Conservation (phyloP, 2,797 vertebrate genomes). For the Eulemur mongoz region DNA sequence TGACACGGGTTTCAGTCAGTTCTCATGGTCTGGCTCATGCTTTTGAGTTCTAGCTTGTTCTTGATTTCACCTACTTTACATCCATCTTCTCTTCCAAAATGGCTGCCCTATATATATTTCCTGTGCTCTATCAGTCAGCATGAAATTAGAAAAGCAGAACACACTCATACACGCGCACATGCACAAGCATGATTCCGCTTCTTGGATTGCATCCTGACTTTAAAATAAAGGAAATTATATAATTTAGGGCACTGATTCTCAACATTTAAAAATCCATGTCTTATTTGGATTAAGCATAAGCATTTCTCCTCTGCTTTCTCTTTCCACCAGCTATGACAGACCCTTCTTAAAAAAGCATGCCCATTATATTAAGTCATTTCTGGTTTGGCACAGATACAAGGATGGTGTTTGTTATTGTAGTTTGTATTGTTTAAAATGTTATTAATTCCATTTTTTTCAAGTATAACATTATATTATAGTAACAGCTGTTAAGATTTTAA, state of each 20-base stretch:
- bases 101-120: background rate
- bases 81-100: background rate
- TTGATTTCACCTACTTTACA: background rate
- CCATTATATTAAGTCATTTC: background rate
- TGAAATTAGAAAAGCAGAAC: background rate
- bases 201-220: background rate
- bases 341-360: background rate
- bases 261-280: background rate
- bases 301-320: background rate
- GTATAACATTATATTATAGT: background rate
- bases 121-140: background rate
- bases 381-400: background rate
- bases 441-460: conserved; percentile 7
- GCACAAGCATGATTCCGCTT: background rate
- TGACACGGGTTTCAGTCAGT: background rate
- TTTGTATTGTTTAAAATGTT: background rate
- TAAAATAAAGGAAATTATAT: background rate
- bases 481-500: background rate
- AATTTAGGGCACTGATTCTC: background rate
- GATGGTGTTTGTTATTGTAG: background rate
- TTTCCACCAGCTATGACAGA: background rate
- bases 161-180: background rate
- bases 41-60: background rate
- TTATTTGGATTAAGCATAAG: background rate
- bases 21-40: background rate